These are phyloP conservation scores for Drosophila neonasuta DNA, from an alignment of 2,888 invertebrate species.

Conservation along the genomic window DNA sequence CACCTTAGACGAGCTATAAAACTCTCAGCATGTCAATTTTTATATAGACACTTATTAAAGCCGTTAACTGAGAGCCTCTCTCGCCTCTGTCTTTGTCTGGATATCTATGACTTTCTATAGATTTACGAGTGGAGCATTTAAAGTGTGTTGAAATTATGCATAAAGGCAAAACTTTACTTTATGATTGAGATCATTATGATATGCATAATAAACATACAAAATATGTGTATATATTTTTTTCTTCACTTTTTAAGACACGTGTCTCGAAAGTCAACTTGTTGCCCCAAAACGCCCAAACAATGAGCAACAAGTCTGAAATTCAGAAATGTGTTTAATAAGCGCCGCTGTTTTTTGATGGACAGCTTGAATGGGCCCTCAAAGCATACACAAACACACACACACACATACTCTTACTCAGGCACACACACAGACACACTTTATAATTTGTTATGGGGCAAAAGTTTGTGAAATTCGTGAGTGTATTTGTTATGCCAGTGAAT, in stretches of 20 bases:
- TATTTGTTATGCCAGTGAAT: constrained; percentile 44
- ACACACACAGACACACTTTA: constrained; percentile 17
- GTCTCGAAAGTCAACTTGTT: constrained; percentile 59
- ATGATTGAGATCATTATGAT: constrained; percentile 44
- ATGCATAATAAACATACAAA: constrained; percentile 51
- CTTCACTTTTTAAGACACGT: constrained; percentile 45
- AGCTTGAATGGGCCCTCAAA: constrained; percentile 33
- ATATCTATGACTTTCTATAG: constrained; percentile 55
- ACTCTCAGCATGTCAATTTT: constrained; percentile 44
- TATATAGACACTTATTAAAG: constrained; percentile 17
- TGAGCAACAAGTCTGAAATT: constrained; percentile 38
- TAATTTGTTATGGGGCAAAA: constrained; percentile 35
- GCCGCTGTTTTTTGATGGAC: constrained; percentile 33
- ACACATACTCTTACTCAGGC: too few species aligned
- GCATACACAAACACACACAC: constrained; percentile 5
- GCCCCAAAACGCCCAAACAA: constrained; percentile 35
- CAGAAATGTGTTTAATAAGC: constrained; percentile 52
- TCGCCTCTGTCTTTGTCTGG: constrained; percentile 33
- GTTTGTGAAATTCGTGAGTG: constrained; percentile 22
- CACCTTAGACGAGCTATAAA: constrained; percentile 36
- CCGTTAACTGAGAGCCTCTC: constrained; percentile 14
- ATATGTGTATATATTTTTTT: constrained; percentile 19
- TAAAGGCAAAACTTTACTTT: constrained; percentile 38
- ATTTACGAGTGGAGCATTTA: constrained; percentile 64
- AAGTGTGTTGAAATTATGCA: constrained; percentile 54